Evolutionary conservation across 2,113 vertebrate species (phyloP), one percentile per base, ranked within the genome.

Genomic region (Rhagologus leucostigma): DNA sequence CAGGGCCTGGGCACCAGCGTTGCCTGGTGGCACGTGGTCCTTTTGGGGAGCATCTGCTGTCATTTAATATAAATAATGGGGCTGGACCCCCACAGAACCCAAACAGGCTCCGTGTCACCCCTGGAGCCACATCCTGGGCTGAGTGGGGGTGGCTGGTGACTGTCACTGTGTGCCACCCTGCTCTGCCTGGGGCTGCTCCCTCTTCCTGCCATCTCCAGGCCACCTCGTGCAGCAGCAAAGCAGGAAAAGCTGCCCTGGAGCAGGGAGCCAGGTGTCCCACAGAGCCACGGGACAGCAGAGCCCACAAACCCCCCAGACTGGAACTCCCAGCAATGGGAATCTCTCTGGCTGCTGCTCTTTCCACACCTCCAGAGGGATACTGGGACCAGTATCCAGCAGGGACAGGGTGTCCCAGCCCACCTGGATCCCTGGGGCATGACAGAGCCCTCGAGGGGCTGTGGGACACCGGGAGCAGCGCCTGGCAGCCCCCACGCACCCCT

Each of bases 281-380:
- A 5, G 21, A 44, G 53, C 67, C 62, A 29, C 1, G 11, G 50
- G 50, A 16, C 46, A 56, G 2, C 6, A 4, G 70, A 84, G 20
- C 39, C 56, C 82, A 19, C 32, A 9, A 2, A 32, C 2, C 4
- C 29, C 23, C n/a, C 29, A 2, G 12, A 2, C 3, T 0, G 0
- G 16, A 24, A 10, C 35, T 30, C 33, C 13, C 46, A 84, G 64
- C 1, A 0, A 1, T 4, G 29, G 23, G 33, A 77, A 7, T 30
- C 24, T 3, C 0, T 42, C 50, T 35, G 44, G 29, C 53, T 64
- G 42, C 39, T 49, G 33, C 46, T 73, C 46, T 1, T 49, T 21
- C 1, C 1, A 3, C 52, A 42, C 47, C 57, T 35, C 8, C 3
- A 24, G 60, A 41, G 53, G 16, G 60, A 62, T 20, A 2, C 76